Percentiles rank a stretch among this genome's conserved stretches.
These are phyloP conservation scores for Aplysia californica DNA, from an alignment of 1,140 invertebrate genomes.

Conservation along the genomic window DNA sequence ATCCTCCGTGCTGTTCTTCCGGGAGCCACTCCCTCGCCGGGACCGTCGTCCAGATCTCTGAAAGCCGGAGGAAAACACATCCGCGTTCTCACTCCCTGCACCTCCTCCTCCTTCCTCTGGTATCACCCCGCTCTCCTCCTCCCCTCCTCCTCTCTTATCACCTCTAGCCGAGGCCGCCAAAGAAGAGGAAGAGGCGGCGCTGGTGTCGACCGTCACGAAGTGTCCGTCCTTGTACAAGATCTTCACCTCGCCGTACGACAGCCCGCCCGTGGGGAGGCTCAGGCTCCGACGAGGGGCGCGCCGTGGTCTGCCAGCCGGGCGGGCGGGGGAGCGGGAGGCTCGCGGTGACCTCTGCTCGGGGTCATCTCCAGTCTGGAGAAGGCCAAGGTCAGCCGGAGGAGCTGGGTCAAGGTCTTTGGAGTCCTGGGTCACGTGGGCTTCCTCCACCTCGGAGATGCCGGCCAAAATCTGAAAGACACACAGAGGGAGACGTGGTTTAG, in stretches of 20 bases:
- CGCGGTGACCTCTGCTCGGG: not conserved
- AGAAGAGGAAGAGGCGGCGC: too few species aligned
- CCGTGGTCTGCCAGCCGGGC: not conserved
- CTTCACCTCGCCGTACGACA: slow-evolving; percentile 42
- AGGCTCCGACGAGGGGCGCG: slow-evolving; percentile 35
- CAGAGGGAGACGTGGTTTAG: too few species aligned
- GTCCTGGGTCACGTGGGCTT: slow-evolving; percentile 8
- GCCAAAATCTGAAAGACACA: slow-evolving; percentile 45
- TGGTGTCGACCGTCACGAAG: slow-evolving; percentile 46
- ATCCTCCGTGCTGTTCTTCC: not conserved
- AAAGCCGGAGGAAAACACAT: not conserved
- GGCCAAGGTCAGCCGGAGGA: not conserved
- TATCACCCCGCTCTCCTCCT: too few species aligned
- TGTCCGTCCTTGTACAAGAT: slow-evolving; percentile 50
- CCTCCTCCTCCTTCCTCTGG: too few species aligned
- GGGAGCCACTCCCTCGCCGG: too few species aligned
- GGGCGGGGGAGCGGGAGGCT: slow-evolving; percentile 12
- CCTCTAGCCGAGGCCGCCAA: not conserved
- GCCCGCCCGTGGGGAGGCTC: slow-evolving; percentile 45
- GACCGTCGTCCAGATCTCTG: not conserved
- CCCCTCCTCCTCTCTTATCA: not conserved
- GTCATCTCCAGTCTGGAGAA: slow-evolving; percentile 7
- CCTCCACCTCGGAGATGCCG: slow-evolving; percentile 48
- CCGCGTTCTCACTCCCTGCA: too few species aligned
- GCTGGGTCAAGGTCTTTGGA: not conserved